phyloP scores from a whole-genome alignment of 2,113 vertebrate genomes.

The Lampris incognitus region DNA sequence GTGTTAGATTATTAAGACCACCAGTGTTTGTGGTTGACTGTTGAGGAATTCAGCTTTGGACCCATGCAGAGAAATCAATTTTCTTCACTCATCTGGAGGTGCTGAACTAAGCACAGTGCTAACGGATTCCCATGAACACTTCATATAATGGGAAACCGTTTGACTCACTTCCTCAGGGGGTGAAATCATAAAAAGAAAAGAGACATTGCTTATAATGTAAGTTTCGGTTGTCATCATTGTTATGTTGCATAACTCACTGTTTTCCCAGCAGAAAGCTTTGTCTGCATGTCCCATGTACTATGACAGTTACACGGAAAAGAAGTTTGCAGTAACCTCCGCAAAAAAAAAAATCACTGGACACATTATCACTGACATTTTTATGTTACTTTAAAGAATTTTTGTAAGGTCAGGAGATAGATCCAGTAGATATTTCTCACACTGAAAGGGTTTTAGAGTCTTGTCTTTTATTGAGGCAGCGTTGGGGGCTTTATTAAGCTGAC shows the following conservation, averaged over 20 bases:
- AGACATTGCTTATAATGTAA: conserved; percentile 2
- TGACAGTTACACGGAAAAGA: conserved; percentile 36
- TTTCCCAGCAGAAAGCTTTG: conserved; percentile 16
- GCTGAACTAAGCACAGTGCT: conserved; percentile 15
- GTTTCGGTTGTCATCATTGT: conserved; percentile 7
- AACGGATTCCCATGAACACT: too few species aligned
- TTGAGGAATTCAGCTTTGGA: neutral
- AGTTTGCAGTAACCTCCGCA: conserved; percentile 21
- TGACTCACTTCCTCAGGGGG: conserved; percentile 45
- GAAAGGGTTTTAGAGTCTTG: conserved; percentile 48
- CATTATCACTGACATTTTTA: conserved; percentile 22
- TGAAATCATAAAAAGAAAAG: conserved; percentile 40
- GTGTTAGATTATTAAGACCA: conserved; percentile 15
- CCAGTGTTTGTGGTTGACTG: conserved; percentile 16
- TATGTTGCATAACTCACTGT: neutral
- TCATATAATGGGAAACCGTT: conserved; percentile 11
- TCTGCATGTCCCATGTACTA: neutral
- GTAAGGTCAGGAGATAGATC: conserved; percentile 42
- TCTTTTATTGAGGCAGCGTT: conserved; percentile 55
- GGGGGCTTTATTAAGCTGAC: conserved; percentile 23
- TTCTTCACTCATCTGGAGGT: too few species aligned
- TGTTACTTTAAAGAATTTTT: conserved; percentile 31
- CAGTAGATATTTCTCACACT: conserved; percentile 49
- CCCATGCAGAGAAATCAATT: neutral
- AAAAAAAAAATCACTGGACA: neutral